Percentiles rank a stretch among this genome's conserved stretches.
These are phyloP conservation scores for Callospermophilus lateralis DNA, from an alignment of 2,113 vertebrate species.

Conservation along the genomic window DNA sequence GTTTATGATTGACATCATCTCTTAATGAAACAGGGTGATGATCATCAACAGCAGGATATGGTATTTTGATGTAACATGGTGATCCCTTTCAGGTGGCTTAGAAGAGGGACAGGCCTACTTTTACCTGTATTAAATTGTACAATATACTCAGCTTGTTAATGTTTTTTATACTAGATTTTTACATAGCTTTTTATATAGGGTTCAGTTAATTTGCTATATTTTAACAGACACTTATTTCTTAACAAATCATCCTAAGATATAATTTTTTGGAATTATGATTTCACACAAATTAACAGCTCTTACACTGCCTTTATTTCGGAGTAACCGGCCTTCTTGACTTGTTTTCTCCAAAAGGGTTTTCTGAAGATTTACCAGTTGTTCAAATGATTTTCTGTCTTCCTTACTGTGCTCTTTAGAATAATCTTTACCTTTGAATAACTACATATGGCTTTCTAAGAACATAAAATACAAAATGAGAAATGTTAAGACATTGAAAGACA, in stretches of 20 bases:
- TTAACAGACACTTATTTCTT: slow-evolving; percentile 39
- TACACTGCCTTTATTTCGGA: slow-evolving; percentile 92
- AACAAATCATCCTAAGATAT: slow-evolving; percentile 14
- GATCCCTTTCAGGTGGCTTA: neutral
- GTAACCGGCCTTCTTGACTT: slow-evolving; percentile 88
- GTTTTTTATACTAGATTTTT: neutral
- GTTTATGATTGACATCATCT: neutral
- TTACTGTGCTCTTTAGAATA: slow-evolving; percentile 94
- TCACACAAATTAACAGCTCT: slow-evolving; percentile 68
- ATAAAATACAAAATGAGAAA: slow-evolving; percentile 63
- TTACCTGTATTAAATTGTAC: too few relatives aligned
- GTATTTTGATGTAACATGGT: neutral
- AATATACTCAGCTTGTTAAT: too few relatives aligned
- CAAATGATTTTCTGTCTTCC: slow-evolving; percentile 91
- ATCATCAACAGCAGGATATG: neutral
- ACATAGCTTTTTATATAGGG: neutral
- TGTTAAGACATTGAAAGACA: too few relatives aligned
- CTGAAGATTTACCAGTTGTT: slow-evolving; percentile 90
- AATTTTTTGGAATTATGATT: neutral
- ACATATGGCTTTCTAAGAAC: slow-evolving; percentile 93
- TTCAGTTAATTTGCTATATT: neutral
- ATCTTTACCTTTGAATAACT: slow-evolving; percentile 95
- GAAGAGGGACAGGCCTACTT: neutral
- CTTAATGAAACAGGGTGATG: neutral
- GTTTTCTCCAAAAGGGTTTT: slow-evolving; percentile 82